Percentiles rank a stretch among this genome's conserved stretches.
Conservation (phyloP, 2,797 vertebrate species). For the Toxotes lorentzi region DNA sequence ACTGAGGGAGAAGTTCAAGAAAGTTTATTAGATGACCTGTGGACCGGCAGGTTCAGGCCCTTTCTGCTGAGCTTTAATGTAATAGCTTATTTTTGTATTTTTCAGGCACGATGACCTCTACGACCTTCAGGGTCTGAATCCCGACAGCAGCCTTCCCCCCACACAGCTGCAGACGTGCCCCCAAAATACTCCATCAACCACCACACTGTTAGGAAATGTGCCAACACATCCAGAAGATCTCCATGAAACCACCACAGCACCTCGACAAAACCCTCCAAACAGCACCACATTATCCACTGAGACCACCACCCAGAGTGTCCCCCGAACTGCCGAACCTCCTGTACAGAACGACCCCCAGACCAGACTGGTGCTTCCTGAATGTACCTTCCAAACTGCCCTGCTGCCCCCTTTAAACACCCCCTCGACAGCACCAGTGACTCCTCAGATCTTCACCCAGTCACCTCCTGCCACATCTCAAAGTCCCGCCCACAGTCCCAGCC, state of each 20-base stretch:
- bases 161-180: not conserved
- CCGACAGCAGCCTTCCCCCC: conserved; percentile 4
- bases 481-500: conserved; percentile 13
- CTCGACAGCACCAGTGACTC: not conserved
- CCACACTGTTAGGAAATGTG: not conserved
- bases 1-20: no score
- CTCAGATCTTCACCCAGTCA: conserved; percentile 34
- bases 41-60: not conserved
- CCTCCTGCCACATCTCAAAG: not conserved
- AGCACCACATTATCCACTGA: not conserved
- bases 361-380: not conserved
- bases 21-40: no score
- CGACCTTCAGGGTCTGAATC: conserved; percentile 35
- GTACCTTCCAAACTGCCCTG: not conserved
- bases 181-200: not conserved
- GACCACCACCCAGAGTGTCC: not conserved
- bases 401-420: not conserved
- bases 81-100: not conserved
- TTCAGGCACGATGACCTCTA: conserved; percentile 59
- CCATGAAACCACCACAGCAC: not conserved
- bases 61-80: not conserved
- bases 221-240: not conserved
- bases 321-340: conserved; percentile 23
- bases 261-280: not conserved
- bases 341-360: not conserved